A percentile compares a stretch with the other conserved stretches of the same genome.
phyloP scores from a whole-genome alignment of 2,113 vertebrate genomes.

The Brienomyrus longianalis region DNA sequence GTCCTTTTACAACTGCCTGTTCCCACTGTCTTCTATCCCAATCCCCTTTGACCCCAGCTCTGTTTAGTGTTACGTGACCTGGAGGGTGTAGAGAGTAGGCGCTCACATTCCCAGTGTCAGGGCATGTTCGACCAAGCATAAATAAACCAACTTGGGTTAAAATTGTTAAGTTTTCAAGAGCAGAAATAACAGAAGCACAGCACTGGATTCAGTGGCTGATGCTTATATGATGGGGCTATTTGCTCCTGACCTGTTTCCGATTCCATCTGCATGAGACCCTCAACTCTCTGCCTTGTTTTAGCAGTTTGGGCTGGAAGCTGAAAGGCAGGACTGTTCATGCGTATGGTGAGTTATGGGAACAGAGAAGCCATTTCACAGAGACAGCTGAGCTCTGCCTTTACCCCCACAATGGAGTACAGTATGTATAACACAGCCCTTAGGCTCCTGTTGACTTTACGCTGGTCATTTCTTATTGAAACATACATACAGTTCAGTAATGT shows the following conservation, averaged over 20 bases:
- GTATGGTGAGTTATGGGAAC: background rate
- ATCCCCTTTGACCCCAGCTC: background rate
- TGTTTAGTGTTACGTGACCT: background rate
- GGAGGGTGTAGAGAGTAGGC: background rate
- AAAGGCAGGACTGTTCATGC: background rate
- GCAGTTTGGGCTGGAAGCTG: background rate
- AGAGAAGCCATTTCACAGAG: background rate
- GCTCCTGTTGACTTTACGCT: background rate
- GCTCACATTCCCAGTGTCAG: background rate
- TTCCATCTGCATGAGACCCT: background rate
- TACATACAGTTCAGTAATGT: background rate
- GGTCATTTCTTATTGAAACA: background rate
- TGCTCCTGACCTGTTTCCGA: background rate
- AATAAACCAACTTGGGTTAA: background rate
- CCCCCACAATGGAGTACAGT: background rate
- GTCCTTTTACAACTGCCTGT: background rate
- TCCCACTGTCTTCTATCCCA: background rate
- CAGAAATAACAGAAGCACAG: background rate
- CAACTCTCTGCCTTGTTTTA: background rate
- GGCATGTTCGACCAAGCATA: background rate
- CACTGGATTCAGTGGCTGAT: background rate
- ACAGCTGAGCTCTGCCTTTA: background rate
- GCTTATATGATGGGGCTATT: background rate
- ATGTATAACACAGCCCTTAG: background rate
- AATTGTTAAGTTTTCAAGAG: background rate